Evolutionary conservation across 2,888 invertebrate species (phyloP).

Genomic region (Drosophila fulvimacula): DNA sequence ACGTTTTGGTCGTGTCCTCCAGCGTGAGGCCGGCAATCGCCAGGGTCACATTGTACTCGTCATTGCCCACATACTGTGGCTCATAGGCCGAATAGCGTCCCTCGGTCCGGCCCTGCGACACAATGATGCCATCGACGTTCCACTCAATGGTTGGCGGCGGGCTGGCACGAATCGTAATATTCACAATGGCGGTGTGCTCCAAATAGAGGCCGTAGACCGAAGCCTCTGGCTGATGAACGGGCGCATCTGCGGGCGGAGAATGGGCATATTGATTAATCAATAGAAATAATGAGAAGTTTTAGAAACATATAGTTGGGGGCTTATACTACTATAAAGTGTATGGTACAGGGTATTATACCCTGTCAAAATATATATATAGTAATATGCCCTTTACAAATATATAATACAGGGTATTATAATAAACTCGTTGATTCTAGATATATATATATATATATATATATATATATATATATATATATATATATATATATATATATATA

Average conservation of each 20-base stretch:
- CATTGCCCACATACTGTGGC: constrained; percentile 85
- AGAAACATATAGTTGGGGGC: background rate
- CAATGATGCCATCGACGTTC: constrained; percentile 87
- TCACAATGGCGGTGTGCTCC: constrained; percentile 89
- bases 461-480: no score
- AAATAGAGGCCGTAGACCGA: constrained; percentile 91
- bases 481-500: no score
- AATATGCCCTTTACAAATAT: background rate
- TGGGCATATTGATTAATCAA: background rate
- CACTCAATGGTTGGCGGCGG: constrained; percentile 90
- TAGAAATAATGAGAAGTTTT: background rate
- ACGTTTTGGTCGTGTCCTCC: constrained; percentile 91
- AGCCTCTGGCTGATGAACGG: constrained; percentile 87
- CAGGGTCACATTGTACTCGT: constrained; percentile 89
- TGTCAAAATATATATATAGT: no score
- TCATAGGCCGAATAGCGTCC: constrained; percentile 82
- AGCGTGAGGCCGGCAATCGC: constrained; percentile 89
- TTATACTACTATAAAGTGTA: background rate
- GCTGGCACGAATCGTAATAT: constrained; percentile 90
- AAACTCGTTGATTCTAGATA: no score
- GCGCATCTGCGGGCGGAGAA: constrained; percentile 86
- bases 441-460: no score
- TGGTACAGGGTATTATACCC: no score
- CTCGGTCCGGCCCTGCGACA: constrained; percentile 85
- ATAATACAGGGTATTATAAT: background rate